phyloP scores from a whole-genome alignment of 64 coral and sea anemone genomes.

The Acropora tenuis region DNA sequence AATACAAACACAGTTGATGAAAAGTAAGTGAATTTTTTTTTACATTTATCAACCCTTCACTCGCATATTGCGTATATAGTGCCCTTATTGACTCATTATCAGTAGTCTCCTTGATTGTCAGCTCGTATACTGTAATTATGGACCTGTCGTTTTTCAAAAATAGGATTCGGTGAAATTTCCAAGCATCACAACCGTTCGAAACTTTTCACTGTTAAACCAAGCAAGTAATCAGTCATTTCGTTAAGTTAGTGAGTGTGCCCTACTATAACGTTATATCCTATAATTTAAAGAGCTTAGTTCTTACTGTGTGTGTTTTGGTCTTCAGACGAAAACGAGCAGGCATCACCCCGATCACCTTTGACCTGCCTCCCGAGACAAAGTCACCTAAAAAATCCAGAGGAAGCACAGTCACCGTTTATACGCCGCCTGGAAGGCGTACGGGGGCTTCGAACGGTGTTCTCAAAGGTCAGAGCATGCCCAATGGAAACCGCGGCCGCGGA shows the following conservation, averaged over 20 bases:
- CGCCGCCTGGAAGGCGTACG: slow-evolving; percentile 78
- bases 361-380: slow-evolving; percentile 83
- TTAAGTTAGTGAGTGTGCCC: neutral
- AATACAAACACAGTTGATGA: slow-evolving; percentile 58
- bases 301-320: neutral
- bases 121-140: no score
- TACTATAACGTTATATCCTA: no score
- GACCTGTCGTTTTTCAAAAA: no score
- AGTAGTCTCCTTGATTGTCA: no score
- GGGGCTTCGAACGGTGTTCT: slow-evolving; percentile 85
- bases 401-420: slow-evolving; percentile 69
- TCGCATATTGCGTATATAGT: no score
- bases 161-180: no score
- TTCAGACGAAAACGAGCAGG: slow-evolving; percentile 94
- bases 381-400: slow-evolving; percentile 50
- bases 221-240: no score
- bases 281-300: no score
- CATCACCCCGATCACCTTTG: slow-evolving; percentile 97
- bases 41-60: no score
- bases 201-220: no score
- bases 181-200: no score
- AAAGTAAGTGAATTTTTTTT: slow-evolving; percentile 48
- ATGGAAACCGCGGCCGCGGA: slow-evolving; percentile 56
- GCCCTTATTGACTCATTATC: no score
- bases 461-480: slow-evolving; percentile 92